Evolutionary conservation across 2,113 vertebrate genomes (phyloP).

Genomic region (Plecturocebus donacophilus): DNA sequence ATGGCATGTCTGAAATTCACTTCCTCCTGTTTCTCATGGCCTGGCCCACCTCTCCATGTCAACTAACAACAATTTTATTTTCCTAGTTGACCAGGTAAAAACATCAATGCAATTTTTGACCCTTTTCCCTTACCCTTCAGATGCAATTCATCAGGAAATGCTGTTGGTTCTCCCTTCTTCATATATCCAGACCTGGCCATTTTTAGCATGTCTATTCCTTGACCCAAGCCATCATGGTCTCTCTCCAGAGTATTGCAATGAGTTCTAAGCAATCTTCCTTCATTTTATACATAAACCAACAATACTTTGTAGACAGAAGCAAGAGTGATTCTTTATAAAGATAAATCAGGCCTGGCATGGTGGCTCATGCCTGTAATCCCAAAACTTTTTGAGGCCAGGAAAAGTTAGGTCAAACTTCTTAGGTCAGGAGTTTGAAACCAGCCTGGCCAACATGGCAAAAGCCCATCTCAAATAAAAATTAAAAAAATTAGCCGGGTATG

Average conservation of each 20-base stretch:
- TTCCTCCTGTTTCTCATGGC: neutral
- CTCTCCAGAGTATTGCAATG: neutral
- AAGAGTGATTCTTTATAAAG: neutral
- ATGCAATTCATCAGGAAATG: neutral
- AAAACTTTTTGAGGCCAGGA: too few relatives aligned
- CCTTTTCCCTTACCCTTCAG: neutral
- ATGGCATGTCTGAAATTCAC: neutral
- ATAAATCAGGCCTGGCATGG: neutral
- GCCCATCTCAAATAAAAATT: too few relatives aligned
- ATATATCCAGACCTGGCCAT: neutral
- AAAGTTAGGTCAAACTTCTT: too few relatives aligned
- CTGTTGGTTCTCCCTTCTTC: neutral
- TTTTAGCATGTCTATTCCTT: neutral
- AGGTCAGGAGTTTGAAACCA: too few relatives aligned
- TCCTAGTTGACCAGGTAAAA: neutral
- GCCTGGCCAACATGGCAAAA: too few relatives aligned
- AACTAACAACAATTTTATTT: neutral
- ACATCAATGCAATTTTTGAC: neutral
- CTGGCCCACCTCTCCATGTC: neutral
- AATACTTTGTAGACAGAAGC: neutral
- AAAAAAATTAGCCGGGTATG: too few relatives aligned
- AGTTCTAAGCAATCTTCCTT: accelerated
- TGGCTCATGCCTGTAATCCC: too few relatives aligned
- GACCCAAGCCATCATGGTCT: neutral
- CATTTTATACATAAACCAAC: neutral